Evolutionary conservation across 1,140 invertebrate species (phyloP), one percentile per base, ranked within the genome.

Genomic region (Steinernema khuongi): DNA sequence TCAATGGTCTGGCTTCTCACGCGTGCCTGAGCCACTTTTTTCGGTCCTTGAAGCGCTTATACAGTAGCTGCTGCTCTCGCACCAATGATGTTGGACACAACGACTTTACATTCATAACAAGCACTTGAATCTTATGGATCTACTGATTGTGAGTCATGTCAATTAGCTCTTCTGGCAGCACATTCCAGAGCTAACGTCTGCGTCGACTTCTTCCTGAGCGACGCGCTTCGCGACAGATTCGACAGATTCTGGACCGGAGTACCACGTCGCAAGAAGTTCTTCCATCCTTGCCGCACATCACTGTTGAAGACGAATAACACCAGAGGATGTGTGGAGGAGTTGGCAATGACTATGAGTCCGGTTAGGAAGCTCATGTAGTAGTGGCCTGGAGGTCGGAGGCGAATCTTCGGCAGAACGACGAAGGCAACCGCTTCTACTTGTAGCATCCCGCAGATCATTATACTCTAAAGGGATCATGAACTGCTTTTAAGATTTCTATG

Each of bases 381-480:
- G 7, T n/a, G 36, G n/a, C 36, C 36, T 11, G 36, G 7, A 7
- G 36, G 36, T 41, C n/a, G 36, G n/a, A 41, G 7, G 7, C 7
- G 36, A n/a, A 60, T 60, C 19, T 60, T 60, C 11, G 50, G 50
- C 7, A 60, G 50, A 4, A 60, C 4, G 19, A 22, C 50, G 50
- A 60, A 60, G 11, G 50, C 14, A 22, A 60, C 14, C 22, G 50
- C 50, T 26, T 60, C 50, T 7, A 60, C 22, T 60, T 60, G 50
- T 4, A 60, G 50, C 50, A 60, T 26, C 26, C 50, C 50, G 50
- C 50, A 60, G 7, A 60, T 60, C 26, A 60, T 22, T 2, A 60
- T 60, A 26, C 50, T 60, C 50, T 60, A 22, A 60, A 60, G n/a
- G n/a, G n/a, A n/a, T n/a, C n/a, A n/a, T n/a, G n/a, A 60, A 60